phyloP scores from a whole-genome alignment of 1,140 invertebrate genomes.

The Pteromalus puparum region DNA sequence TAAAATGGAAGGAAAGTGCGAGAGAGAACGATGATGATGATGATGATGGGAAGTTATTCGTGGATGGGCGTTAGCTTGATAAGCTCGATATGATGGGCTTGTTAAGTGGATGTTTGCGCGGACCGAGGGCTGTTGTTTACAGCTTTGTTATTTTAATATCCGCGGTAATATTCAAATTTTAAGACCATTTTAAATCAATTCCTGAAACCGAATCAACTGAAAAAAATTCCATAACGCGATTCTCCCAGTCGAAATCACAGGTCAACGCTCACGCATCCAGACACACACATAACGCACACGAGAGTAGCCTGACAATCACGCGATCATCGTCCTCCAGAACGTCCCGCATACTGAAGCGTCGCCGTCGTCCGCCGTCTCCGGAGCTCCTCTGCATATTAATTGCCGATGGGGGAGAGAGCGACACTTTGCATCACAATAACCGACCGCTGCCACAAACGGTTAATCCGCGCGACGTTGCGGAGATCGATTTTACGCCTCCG shows the following conservation, averaged over 20 bases:
- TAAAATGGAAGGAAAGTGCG: neutral
- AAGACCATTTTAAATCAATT: too few relatives aligned
- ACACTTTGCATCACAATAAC: constrained; percentile 64
- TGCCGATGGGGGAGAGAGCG: constrained; percentile 44
- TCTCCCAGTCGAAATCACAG: neutral
- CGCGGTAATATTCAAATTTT: too few relatives aligned
- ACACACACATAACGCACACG: neutral
- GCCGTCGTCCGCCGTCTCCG: constrained; percentile 18
- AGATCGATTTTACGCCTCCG: constrained; percentile 16
- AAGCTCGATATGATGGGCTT: too few relatives aligned
- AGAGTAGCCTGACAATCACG: constrained; percentile 66
- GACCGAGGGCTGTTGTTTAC: too few relatives aligned
- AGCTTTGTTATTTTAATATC: too few relatives aligned
- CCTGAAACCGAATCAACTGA: too few relatives aligned
- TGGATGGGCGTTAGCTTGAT: too few relatives aligned
- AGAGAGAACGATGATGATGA: constrained; percentile 20
- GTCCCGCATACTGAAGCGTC: constrained; percentile 66
- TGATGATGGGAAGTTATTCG: neutral
- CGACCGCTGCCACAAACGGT: constrained; percentile 35
- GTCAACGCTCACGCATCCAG: neutral
- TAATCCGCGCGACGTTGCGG: constrained; percentile 22
- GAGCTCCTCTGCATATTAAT: constrained; percentile 67
- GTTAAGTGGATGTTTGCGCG: too few relatives aligned
- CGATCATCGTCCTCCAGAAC: constrained; percentile 63
- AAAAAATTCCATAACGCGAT: too few relatives aligned